Evolutionary conservation across 1,140 invertebrate species (phyloP), one percentile per base, ranked within the genome.

Genomic region (Phthorimaea operculella): DNA sequence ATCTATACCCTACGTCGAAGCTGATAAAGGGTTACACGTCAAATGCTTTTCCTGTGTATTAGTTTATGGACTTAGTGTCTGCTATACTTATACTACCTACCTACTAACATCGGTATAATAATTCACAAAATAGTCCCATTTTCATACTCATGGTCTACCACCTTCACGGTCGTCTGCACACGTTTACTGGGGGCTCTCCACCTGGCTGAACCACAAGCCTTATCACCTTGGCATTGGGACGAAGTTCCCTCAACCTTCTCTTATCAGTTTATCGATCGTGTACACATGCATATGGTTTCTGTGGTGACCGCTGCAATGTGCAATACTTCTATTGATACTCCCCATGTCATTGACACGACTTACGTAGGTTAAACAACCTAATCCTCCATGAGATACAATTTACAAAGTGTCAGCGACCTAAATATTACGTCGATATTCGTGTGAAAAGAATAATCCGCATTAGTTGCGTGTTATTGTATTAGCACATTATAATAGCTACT

Each of bases 181-280:
- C 36, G 10, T 12, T 4, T n/a, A 10, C 10, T 9, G 36, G n/a
- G 36, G 36, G 36, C n/a, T 39, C 36, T 39, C n/a, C 36, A 39
- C 36, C n/a, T 39, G 3, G n/a, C 36, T 28, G 21, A 39, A 39
- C 36, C n/a, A 1, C n/a, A 39, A 39, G 36, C 36, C 36, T 39
- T 39, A 39, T 39, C n/a, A 39, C 10, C n/a, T 39, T 12, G 50
- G 2, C 15, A 14, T 17, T 21, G 16, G 36, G 48, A 12, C 11
- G 33, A 54, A 17, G 39, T 49, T 54, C 16, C 33, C 42, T 14
- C 18, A 21, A 14, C 3, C 15, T 9, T 6, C 34, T 39, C 18
- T 63, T 66, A 66, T 64, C 58, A 60, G 53, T 18, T 52, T 62
- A 74, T 72, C 62, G 68, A 69, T 72, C 61, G 59, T 49, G 48